Conservation (phyloP, 2,113 vertebrate species). For the Emydocephalus ijimae region DNA sequence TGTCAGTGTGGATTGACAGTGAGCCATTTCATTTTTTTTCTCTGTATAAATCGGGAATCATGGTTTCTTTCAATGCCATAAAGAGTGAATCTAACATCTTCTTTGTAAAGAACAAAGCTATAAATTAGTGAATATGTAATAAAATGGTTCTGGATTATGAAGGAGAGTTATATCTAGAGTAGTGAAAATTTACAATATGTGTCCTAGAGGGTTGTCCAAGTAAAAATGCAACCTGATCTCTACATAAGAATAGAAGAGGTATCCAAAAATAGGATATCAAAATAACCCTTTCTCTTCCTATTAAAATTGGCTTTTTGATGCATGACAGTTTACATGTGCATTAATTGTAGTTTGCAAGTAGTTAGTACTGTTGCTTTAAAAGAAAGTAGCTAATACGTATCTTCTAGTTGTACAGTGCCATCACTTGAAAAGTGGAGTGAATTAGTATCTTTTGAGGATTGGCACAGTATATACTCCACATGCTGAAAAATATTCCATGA, state of each 20-base stretch:
- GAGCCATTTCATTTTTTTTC: constrained; percentile 70
- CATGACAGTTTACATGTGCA: constrained; percentile 74
- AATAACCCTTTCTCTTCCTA: constrained; percentile 62
- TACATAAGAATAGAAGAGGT: constrained; percentile 50
- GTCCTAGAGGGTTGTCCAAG: constrained; percentile 76
- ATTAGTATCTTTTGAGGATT: constrained; percentile 52
- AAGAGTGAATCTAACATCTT: constrained; percentile 68
- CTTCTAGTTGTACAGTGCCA: constrained; percentile 62
- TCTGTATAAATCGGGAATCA: constrained; percentile 69
- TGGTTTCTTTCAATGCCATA: constrained; percentile 67
- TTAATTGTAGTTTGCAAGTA: constrained; percentile 69
- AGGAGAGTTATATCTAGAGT: constrained; percentile 72
- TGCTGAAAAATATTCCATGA: constrained; percentile 35
- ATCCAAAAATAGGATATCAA: constrained; percentile 49
- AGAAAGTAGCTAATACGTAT: constrained; percentile 62
- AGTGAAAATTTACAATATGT: constrained; percentile 79
- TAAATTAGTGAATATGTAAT: constrained; percentile 74
- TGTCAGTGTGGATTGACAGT: constrained; percentile 67
- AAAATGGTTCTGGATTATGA: constrained; percentile 73
- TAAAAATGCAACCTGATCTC: constrained; percentile 68
- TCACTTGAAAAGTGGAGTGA: constrained; percentile 62
- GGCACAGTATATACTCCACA: constrained; percentile 49
- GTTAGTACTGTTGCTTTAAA: constrained; percentile 67
- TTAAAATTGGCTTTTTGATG: constrained; percentile 72
- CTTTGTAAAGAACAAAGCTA: constrained; percentile 74